A percentile compares a stretch with the other conserved stretches of the same genome.
These are phyloP conservation scores for Caenorhabditis sp. DNA, from an alignment of 2,888 invertebrate genomes.

Conservation along the genomic window DNA sequence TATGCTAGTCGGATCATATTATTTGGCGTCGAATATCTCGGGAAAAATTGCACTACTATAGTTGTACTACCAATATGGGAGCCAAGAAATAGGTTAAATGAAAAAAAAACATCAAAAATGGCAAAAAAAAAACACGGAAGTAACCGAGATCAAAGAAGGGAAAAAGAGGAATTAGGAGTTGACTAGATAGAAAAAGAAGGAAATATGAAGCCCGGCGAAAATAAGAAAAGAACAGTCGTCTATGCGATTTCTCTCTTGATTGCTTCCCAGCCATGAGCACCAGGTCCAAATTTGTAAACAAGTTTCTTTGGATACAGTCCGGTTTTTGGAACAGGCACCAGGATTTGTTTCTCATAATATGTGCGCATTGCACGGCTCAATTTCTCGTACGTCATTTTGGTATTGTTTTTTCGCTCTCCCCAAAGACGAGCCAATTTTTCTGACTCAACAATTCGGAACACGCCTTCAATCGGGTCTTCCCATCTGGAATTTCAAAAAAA, in stretches of 20 bases:
- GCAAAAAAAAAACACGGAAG: slow-evolving; percentile 10
- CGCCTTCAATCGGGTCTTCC: slow-evolving; percentile 85
- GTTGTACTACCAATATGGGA: background rate
- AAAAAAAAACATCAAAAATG: slow-evolving; percentile 4
- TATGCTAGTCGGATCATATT: too few relatives aligned
- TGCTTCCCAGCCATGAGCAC: slow-evolving; percentile 72
- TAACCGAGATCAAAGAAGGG: background rate
- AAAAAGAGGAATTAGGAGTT: background rate
- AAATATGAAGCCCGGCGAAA: background rate
- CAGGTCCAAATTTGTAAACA: slow-evolving; percentile 72
- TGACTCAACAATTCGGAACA: slow-evolving; percentile 87
- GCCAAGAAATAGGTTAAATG: too few relatives aligned
- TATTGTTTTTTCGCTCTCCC: slow-evolving; percentile 86
- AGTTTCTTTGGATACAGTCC: slow-evolving; percentile 73
- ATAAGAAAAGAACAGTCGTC: slow-evolving; percentile 3
- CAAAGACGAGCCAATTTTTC: slow-evolving; percentile 86
- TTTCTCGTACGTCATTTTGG: slow-evolving; percentile 90
- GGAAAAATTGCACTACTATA: too few relatives aligned
- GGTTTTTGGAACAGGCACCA: slow-evolving; percentile 73
- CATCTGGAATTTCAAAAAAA: slow-evolving; percentile 75
- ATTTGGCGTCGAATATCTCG: too few relatives aligned
- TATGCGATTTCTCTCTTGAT: slow-evolving; percentile 18
- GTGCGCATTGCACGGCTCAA: slow-evolving; percentile 85
- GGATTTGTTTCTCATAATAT: slow-evolving; percentile 72
- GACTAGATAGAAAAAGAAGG: slow-evolving; percentile 5